Percentiles rank a stretch among this genome's conserved stretches.
These are phyloP conservation scores for Rallus crepitans DNA, from an alignment of 2,797 vertebrate species.

Conservation along the genomic window DNA sequence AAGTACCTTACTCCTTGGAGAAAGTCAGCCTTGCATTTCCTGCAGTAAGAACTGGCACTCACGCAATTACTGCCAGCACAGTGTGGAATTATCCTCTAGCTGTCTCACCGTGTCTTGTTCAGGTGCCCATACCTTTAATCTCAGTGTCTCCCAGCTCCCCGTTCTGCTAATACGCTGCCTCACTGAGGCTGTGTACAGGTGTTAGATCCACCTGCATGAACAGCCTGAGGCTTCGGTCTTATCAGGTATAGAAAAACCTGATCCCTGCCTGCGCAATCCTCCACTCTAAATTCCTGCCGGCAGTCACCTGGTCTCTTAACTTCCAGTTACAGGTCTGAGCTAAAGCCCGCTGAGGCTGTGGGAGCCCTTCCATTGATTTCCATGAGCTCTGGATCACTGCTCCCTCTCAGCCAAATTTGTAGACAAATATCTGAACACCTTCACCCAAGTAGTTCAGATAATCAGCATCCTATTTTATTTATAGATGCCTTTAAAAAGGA, in stretches of 20 bases:
- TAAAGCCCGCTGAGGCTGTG: slow-evolving; percentile 42
- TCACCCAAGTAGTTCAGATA: background rate
- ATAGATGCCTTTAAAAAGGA: background rate
- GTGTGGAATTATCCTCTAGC: background rate
- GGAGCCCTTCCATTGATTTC: slow-evolving; percentile 61
- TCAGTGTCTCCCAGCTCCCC: background rate
- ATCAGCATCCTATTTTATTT: background rate
- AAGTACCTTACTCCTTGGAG: background rate
- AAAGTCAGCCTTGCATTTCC: background rate
- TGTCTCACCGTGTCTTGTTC: background rate
- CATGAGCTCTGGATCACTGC: background rate
- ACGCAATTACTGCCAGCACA: background rate
- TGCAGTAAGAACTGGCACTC: background rate
- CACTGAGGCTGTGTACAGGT: slow-evolving; percentile 8
- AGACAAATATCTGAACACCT: slow-evolving; percentile 20
- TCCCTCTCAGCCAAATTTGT: background rate
- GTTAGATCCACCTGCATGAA: slow-evolving; percentile 62
- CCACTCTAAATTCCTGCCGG: slow-evolving; percentile 56
- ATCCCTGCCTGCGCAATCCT: slow-evolving; percentile 45
- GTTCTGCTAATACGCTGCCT: slow-evolving; percentile 5
- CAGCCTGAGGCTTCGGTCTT: slow-evolving; percentile 47
- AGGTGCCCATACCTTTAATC: slow-evolving; percentile 23
- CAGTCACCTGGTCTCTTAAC: slow-evolving; percentile 59
- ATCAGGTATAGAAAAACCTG: slow-evolving; percentile 45
- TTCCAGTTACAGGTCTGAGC: slow-evolving; percentile 35